phyloP scores from a whole-genome alignment of 2,888 invertebrate genomes.

The Pachycephus smyrnensis region DNA sequence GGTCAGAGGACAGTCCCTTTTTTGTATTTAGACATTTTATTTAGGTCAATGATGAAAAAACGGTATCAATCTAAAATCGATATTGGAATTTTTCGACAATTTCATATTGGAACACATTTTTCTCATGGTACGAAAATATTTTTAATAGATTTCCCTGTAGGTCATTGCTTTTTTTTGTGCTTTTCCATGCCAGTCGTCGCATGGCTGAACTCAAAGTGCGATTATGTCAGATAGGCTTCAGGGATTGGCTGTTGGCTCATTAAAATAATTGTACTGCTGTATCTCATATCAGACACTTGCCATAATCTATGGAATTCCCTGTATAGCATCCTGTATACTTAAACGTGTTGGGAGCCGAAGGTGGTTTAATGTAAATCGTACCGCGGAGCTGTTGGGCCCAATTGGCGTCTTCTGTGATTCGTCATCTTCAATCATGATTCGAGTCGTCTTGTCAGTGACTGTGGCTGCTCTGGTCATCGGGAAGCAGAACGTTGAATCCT shows the following conservation, averaged over 20 bases:
- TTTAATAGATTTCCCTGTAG: background rate
- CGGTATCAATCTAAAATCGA: background rate
- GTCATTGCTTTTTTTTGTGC: background rate
- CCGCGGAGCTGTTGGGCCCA: background rate
- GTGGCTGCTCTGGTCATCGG: background rate
- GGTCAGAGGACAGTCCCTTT: background rate
- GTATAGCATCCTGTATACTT: slow-evolving; percentile 44
- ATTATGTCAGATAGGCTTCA: background rate
- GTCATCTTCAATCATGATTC: background rate
- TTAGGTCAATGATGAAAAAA: background rate
- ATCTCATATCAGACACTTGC: slow-evolving; percentile 21
- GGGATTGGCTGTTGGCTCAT: slow-evolving; percentile 1
- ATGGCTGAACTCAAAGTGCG: background rate
- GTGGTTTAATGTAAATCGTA: slow-evolving; percentile 39
- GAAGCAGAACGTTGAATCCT: background rate
- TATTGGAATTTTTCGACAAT: background rate
- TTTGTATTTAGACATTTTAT: background rate
- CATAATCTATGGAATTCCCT: slow-evolving; percentile 30
- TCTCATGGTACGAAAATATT: background rate
- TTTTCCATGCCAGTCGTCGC: background rate
- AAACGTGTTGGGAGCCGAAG: slow-evolving; percentile 33
- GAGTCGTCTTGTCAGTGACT: background rate
- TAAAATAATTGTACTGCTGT: slow-evolving; percentile 14
- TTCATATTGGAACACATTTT: background rate
- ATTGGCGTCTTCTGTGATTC: background rate